These are phyloP conservation scores for Rhinichthys klamathensis DNA, from an alignment of 2,113 vertebrate genomes.

Conservation along the genomic window DNA sequence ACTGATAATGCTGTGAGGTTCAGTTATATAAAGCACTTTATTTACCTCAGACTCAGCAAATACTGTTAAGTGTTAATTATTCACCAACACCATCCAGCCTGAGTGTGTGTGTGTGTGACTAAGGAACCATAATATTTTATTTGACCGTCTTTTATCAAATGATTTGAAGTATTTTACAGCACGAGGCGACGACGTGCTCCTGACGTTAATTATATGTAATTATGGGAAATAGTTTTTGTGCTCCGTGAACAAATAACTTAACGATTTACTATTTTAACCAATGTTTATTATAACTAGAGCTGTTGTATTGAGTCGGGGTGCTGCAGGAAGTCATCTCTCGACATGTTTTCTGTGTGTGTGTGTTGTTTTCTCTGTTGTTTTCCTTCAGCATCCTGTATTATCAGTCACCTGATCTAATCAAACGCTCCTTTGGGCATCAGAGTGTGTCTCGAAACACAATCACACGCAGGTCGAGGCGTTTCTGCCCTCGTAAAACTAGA, in stretches of 20 bases:
- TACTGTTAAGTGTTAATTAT: neutral
- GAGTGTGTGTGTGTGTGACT: neutral
- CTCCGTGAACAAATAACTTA: too few relatives aligned
- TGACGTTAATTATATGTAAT: neutral
- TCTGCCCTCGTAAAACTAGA: neutral
- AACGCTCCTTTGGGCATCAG: neutral
- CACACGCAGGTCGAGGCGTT: constrained; percentile 11
- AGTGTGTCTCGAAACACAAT: constrained; percentile 14
- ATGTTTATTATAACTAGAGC: neutral
- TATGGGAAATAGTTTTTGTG: neutral
- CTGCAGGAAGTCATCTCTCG: neutral
- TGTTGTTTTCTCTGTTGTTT: neutral
- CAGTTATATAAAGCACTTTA: neutral
- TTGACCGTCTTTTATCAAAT: neutral
- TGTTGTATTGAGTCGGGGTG: neutral
- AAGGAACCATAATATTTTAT: constrained; percentile 4
- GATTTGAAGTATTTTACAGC: neutral
- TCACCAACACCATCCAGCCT: neutral
- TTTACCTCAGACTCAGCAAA: neutral
- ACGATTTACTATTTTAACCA: too few relatives aligned
- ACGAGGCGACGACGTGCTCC: neutral
- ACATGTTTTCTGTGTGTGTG: neutral
- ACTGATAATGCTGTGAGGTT: neutral
- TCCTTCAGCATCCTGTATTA: neutral
- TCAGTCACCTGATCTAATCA: constrained; percentile 36